These are phyloP conservation scores for Arion vulgaris DNA, from an alignment of 1,140 invertebrate genomes.

Conservation along the genomic window DNA sequence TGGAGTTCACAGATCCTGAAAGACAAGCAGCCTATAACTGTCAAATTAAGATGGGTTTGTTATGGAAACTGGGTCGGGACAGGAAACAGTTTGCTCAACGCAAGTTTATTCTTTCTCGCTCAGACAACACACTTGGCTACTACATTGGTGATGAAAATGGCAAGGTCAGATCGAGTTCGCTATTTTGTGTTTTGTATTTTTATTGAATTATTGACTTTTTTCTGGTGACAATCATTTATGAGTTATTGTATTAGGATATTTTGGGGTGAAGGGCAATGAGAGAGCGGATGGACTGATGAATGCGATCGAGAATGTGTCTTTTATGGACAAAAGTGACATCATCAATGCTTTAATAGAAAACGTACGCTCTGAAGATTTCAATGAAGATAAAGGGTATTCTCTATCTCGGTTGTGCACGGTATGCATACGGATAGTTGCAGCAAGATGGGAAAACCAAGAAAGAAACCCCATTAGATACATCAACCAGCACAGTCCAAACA, in stretches of 20 bases:
- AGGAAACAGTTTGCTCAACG: constrained; percentile 85
- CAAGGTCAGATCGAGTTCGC: constrained; percentile 56
- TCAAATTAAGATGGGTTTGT: constrained; percentile 85
- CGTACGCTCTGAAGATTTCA: too few relatives aligned
- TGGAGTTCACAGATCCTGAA: constrained; percentile 86
- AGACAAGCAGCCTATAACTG: constrained; percentile 84
- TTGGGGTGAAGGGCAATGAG: too few relatives aligned
- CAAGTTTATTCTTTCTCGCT: constrained; percentile 86
- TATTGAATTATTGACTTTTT: neutral
- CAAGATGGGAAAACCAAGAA: too few relatives aligned
- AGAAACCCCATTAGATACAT: too few relatives aligned
- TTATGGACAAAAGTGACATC: too few relatives aligned
- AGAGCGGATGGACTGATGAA: neutral
- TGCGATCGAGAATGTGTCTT: too few relatives aligned
- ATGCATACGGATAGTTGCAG: too few relatives aligned
- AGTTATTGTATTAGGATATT: neutral
- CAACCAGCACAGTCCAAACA: too few relatives aligned
- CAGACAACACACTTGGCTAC: constrained; percentile 87
- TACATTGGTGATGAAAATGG: constrained; percentile 82
- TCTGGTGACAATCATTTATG: neutral
- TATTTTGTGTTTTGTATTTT: neutral
- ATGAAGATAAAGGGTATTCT: too few relatives aligned
- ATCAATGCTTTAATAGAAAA: too few relatives aligned
- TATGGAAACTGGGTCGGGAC: constrained; percentile 92
- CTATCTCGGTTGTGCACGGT: too few relatives aligned